Base-by-base conservation (phyloP, 2,113 vertebrate genomes). In the Eublepharis macularius region DNA sequence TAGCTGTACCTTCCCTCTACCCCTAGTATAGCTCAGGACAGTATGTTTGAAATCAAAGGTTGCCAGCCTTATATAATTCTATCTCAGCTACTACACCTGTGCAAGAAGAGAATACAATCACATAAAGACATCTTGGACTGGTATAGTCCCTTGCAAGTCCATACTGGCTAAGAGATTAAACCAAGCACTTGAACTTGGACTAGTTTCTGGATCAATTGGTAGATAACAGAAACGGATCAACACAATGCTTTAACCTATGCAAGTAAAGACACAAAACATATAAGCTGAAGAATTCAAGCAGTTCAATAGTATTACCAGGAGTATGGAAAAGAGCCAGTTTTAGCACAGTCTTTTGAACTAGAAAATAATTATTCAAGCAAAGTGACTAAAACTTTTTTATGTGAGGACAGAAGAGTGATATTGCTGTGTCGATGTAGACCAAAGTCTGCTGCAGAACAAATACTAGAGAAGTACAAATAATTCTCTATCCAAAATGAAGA, bases 391-490 rank as follows among this genome's bases (percentile, higher is more conserved):
- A 34, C n/a, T 39, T 66, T 84, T 94, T 89, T 82, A 78, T 1
- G 0, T 29, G 90, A 86, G 86, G 85, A 87, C 91, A 91, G 94
- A 94, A 96, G 95, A 95, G 93, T 16, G 88, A 95, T 89, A 94
- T 94, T 94, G 95, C 95, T 93, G 90, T 92, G 91, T 95, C 95
- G 93, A 29, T 84, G 95, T 95, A 95, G 97, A 97, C 97, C 97
- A 98, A 98, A 98, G 97, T 97, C 97, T 96, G 94, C 96, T 95
- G 92, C 94, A 96, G 97, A 98, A 97, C 96, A 97, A 96, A 96
- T 92, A 91, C 80, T 96, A 92, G 92, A 93, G 95, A 90, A 93
- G 91, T 91, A 92, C 91, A 93, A 94, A 95, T 94, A 95, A 90
- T 93, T 81, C 90, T 93, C 89, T 93, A 87, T 91, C 85, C 90